Evolutionary conservation across 2,888 invertebrate genomes (phyloP), one percentile per base, ranked within the genome.

Genomic region (Epirrhoe alternata): DNA sequence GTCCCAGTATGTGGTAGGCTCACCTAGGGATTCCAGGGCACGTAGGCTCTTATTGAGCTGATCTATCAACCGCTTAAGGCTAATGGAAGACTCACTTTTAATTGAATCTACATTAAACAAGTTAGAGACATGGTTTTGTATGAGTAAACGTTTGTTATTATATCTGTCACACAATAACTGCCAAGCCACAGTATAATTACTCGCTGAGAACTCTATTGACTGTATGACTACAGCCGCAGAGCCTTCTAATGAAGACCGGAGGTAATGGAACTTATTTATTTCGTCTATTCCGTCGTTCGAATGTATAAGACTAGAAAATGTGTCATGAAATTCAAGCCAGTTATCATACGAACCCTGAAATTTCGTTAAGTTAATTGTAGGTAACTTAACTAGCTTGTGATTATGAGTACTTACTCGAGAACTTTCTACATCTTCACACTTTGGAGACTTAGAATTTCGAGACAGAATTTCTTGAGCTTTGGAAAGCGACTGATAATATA

Each of bases 241-340:
- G 0, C 73, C 71, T 30, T 75, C 70, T 1, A 77, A 33, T 6
- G 74, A 76, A 1, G 75, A 49, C 3, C 72, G 52, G 10, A 77
- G 62, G 59, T 77, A 77, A 42, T 77, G 76, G 55, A 74, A 74
- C 24, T 78, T 74, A 61, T 74, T 76, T 3, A 77, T 69, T 7
- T 74, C 68, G 10, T 74, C 72, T 0, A 78, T 76, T 4, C 68
- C 64, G 16, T 73, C 64, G 63, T 75, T 74, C 5, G 38, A 35
- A 55, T 77, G 75, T 17, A 77, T 74, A n/a, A 76, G 60, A 51
- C 72, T 71, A 7, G 58, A 5, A 59, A 70, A 76, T 0, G 73
- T 74, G 45, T 77, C 77, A 6, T 56, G 66, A 63, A 78, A 77
- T 53, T 76, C 78, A 4, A 76, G 51, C 74, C 77, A 77, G 24